Evolutionary conservation across 2,113 vertebrate species (phyloP).

Genomic region (Aplodontia rufa): DNA sequence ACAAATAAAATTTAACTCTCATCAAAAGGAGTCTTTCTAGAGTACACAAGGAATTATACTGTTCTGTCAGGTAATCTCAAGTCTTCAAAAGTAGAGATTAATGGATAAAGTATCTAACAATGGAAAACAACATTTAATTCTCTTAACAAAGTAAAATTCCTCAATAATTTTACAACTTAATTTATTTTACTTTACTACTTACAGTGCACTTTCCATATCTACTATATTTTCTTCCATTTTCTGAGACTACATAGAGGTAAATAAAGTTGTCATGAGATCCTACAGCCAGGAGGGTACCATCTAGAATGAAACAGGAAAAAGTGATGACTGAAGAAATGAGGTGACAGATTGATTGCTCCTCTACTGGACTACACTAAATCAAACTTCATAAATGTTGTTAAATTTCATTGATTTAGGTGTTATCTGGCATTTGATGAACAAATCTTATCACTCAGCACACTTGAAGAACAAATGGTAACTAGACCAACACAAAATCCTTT

Average conservation of each 20-base stretch:
- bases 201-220: slow-evolving; percentile 97
- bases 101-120: slow-evolving; percentile 32
- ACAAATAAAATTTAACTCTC: neutral
- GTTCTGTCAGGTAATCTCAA: neutral
- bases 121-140: slow-evolving; percentile 29
- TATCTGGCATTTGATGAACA: neutral
- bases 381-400: slow-evolving; percentile 2
- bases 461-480: neutral
- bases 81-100: slow-evolving; percentile 17
- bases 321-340: slow-evolving; percentile 14
- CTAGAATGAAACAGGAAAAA: slow-evolving; percentile 83
- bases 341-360: neutral
- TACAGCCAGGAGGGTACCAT: slow-evolving; percentile 95
- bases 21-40: slow-evolving; percentile 28
- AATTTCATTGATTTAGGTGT: slow-evolving; percentile 25
- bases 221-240: slow-evolving; percentile 97
- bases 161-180: neutral
- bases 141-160: slow-evolving; percentile 14
- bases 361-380: neutral
- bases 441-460: neutral
- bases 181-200: slow-evolving; percentile 81
- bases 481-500: neutral
- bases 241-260: slow-evolving; percentile 96
- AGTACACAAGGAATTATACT: neutral
- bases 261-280: slow-evolving; percentile 99